Evolutionary conservation across 2,888 invertebrate genomes (phyloP), one percentile per base, ranked within the genome.

Genomic region (Heliconius ismenius): DNA sequence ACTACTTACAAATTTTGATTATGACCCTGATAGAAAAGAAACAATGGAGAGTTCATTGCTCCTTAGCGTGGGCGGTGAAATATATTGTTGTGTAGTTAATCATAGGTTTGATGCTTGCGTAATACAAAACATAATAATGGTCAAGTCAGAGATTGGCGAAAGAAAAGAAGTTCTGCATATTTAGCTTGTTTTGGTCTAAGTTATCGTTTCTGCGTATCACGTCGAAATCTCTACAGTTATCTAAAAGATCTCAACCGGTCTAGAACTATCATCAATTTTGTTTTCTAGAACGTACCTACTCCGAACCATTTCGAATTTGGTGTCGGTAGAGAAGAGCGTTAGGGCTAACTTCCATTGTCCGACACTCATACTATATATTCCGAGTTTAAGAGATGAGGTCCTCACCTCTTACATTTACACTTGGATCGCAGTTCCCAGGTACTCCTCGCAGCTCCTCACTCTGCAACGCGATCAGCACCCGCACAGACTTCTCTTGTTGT

Each of bases 21-120:
- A 39, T 65, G 65, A 24, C 65, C 32, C 28, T n/a, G 69, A 69
- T 70, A 49, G 28, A 70, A 13, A 70, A 28, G 69, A 49, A 70
- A 70, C 70, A 70, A 70, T 70, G 32, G 58, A 32, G 32, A 70
- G 70, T 70, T 58, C 58, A 18, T 70, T 70, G 32, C 58, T 4
- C 58, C 10, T 15, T 15, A 58, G 36, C 70, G 58, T 70, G 70
- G 70, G 58, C 32, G 70, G 32, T 58, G 70, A 32, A 70, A 36
- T n/a, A 13, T 69, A 54, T n/a, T 69, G 69, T 49, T 69, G n/a
- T 69, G 32, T 58, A 58, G 58, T 54, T 58, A 58, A 70, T 70
- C 54, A 58, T 70, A 70, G 58, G 58, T 70, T 70, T 54, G 69
- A 70, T 70, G 54, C 54, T 70, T 70, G 70, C 15, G 24, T 24